Base-by-base conservation (phyloP, 1,140 invertebrate genomes). In the Spodoptera litura region DNA sequence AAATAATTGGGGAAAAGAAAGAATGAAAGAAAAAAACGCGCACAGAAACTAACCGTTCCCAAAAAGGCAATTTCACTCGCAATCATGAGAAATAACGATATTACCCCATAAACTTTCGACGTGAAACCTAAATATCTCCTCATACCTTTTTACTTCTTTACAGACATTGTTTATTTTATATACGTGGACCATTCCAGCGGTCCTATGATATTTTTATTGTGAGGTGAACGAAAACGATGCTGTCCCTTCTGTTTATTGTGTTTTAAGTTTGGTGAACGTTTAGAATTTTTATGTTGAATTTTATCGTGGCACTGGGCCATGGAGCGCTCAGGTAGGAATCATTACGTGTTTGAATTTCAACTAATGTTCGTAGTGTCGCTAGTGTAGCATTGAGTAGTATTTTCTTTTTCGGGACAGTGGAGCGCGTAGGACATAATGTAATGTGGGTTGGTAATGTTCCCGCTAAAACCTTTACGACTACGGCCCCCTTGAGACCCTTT, bases 171-270 rank as follows among this genome's bases (percentile, higher is more conserved):
- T 88, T 89, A 87, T 89, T 88, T 86, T 83, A 83, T 85, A 81
- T 81, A 86, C 86, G 85, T 84, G 84, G 81, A 80, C 82, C 73
- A 79, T 88, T 87, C 82, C 53, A 56, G 71, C 53, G 62, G 79
- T 64, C 66, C 79, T 87, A 85, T 87, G 83, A 86, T 85, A 84
- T 88, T 90, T 89, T 90, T 90, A 91, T 89, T 87, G 85, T 85
- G 80, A 88, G 84, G 82, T 88, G 82, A 86, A 85, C 70, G 80
- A 79, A 85, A 88, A 88, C 78, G 82, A 84, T 83, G 78, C 78
- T 73, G 70, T 80, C 81, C 81, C 81, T 81, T 74, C 82, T 85
- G 81, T 87, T 89, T 88, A 88, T 90, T 85, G 84, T 88, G 75
- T 85, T 86, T 87, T 83, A 88, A 87, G 82, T 87, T 88, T 72